phyloP scores from a whole-genome alignment of 2,113 vertebrate species.

The Sisor rabdophorus region DNA sequence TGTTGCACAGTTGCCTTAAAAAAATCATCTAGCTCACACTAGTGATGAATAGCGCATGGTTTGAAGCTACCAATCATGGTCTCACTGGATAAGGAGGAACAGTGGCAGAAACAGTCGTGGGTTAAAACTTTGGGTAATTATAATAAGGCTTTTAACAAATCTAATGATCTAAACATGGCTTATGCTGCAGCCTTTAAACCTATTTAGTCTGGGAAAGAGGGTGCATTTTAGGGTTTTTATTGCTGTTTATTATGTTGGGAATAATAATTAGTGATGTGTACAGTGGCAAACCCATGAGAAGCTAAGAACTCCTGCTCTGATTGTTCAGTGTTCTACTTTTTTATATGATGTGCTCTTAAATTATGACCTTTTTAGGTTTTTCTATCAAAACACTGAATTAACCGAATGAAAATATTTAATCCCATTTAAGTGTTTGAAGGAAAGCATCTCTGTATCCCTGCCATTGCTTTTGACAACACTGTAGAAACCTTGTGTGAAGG shows the following conservation, averaged over 20 bases:
- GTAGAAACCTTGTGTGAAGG: conserved; percentile 18
- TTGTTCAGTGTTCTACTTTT: neutral
- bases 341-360: conserved; percentile 11
- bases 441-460: conserved; percentile 31
- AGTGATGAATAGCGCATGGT: conserved; percentile 22
- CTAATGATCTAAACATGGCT: neutral
- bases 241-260: neutral
- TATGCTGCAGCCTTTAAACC: conserved; percentile 5
- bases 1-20: conserved; percentile 31
- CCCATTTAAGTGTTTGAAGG: conserved; percentile 4
- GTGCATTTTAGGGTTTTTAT: neutral
- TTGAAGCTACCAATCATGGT: conserved; percentile 10
- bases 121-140: neutral
- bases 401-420: conserved; percentile 27
- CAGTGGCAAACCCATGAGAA: neutral
- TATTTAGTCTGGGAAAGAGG: neutral
- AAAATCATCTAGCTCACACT: conserved; percentile 27
- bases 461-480: conserved; percentile 16
- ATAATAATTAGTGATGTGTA: neutral
- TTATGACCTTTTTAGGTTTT: conserved; percentile 25
- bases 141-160: neutral
- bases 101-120: neutral
- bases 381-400: conserved; percentile 1
- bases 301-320: neutral
- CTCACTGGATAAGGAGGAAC: conserved; percentile 19